Evolutionary conservation across 2,797 vertebrate genomes (phyloP), one percentile per base, ranked within the genome.

Genomic region (Ptychadena robeensis): DNA sequence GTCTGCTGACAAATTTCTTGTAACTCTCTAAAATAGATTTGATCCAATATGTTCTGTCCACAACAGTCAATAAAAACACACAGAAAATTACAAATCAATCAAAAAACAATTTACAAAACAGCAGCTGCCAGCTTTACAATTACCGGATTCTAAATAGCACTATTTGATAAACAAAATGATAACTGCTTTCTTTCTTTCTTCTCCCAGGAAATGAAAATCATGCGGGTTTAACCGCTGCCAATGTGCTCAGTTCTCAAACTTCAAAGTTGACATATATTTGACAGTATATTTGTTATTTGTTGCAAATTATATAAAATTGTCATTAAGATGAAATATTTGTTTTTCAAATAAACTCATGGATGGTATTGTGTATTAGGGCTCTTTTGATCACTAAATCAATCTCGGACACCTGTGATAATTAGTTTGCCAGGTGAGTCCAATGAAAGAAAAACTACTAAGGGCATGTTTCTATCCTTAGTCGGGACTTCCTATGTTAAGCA

Each of bases 91-190:
- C 67, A 72, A 63, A 80, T 80, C 68, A 80, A 64, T 80, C 68
- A 80, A 34, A 72, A 79, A 25, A 80, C 79, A 72, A 80, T 80
- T 72, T 80, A 37, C 68, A 80, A 32, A 14, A 31, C 28, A 64
- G 57, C 48, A 71, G 34, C 79, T 71, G 57, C 35, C 67, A 80
- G 34, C 9, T 9, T 71, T 70, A 30, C 44, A 80, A 68, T 38
- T 61, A 27, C 53, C 71, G 25, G 10, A 80, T 57, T 69, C 44
- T 57, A 57, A 79, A 67, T 68, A 25, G 57, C 57, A 77, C n/a
- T 77, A 63, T 77, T 77, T 77, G 38, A 61, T 79, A 68, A 78
- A 78, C 64, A 69, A 32, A 68, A 69, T 67, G 53, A 69, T 7
- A 44, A 59, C 30, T 30, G n/a, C 44, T 35, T 69, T 59, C 65